These are phyloP conservation scores for Meiosimyza platycephala DNA, from an alignment of 2,888 invertebrate genomes.

Conservation along the genomic window DNA sequence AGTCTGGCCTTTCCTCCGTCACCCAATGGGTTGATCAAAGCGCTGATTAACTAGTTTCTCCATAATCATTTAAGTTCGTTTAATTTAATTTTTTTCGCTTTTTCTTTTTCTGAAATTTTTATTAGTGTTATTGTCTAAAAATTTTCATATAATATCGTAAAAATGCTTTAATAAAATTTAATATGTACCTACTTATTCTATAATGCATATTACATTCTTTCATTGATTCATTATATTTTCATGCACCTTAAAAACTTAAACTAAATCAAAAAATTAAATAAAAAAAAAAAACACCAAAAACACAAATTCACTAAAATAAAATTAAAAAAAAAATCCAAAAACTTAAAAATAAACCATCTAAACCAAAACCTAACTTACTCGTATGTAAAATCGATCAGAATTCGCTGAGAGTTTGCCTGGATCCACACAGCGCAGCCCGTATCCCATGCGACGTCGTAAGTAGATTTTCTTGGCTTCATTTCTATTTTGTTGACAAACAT, in stretches of 20 bases:
- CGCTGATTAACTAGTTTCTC: too few relatives aligned
- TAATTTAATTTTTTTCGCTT: not conserved
- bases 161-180: constrained; percentile 30
- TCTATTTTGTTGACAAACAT: constrained; percentile 34
- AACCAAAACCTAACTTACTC: constrained; percentile 31
- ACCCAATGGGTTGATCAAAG: too few relatives aligned
- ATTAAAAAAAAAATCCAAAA: constrained; percentile 35
- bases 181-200: constrained; percentile 13
- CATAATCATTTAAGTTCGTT: too few relatives aligned
- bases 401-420: constrained; percentile 88
- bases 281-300: constrained; percentile 42
- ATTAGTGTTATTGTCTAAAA: not conserved
- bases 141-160: not conserved
- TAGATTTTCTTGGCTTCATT: constrained; percentile 58
- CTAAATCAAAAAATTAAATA: constrained; percentile 38
- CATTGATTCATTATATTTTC: constrained; percentile 49
- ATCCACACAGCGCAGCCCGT: constrained; percentile 87
- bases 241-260: constrained; percentile 43
- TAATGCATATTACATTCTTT: constrained; percentile 35
- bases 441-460: constrained; percentile 87
- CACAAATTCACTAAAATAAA: constrained; percentile 38
- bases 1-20: too few relatives aligned
- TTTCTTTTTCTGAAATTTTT: not conserved
- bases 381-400: constrained; percentile 70
- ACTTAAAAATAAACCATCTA: constrained; percentile 37